Evolutionary conservation across 1,140 invertebrate species (phyloP), one percentile per base, ranked within the genome.

Genomic region (Macrobrachium rosenbergii): DNA sequence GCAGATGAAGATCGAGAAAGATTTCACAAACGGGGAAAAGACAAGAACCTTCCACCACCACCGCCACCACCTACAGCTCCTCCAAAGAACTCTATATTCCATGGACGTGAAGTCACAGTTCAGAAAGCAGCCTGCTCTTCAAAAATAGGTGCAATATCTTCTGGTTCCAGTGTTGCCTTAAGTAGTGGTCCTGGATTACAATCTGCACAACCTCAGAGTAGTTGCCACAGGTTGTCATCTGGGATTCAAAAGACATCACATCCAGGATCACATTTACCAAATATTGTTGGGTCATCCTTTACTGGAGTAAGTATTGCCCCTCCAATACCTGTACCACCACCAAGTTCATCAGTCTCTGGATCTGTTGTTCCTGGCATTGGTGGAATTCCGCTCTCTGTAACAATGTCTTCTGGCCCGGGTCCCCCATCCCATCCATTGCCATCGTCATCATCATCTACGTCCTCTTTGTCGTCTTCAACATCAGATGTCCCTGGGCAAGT

Each of bases 51-150:
- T 11, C 83, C 76, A 28, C 84, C 84, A 5, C 84, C 84, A 0
- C 84, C 84, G 19, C 84, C 84, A 43, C 84, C 84, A 45, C 77
- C 84, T 43, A 81, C 84, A 52, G 69, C 84, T 11, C 84, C 75
- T 21, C 84, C 84, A 21, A 87, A 87, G 52, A 87, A 87, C 45
- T 87, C 84, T 10, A 87, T 87, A 19, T 87, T 80, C 76, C 84
- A 87, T 19, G 84, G 84, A 7, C 76, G 84, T 43, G 63, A 79
- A 52, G 84, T 87, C 17, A 87, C 75, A 0, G 84, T 78, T 16
- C 84, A 78, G 21, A 87, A 87, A 77, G 75, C 75, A 77, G 75
- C 59, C 28, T 23, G 45, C 14, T 58, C 73, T 75, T 75, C 73
- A 37, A 75, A 75, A 75, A 52, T 75, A 19, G 73, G 73, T 45